Percentiles rank a stretch among this genome's conserved stretches.
These are phyloP conservation scores for Drosophila bifasciata DNA, from an alignment of 1,140 invertebrate species.

Conservation along the genomic window DNA sequence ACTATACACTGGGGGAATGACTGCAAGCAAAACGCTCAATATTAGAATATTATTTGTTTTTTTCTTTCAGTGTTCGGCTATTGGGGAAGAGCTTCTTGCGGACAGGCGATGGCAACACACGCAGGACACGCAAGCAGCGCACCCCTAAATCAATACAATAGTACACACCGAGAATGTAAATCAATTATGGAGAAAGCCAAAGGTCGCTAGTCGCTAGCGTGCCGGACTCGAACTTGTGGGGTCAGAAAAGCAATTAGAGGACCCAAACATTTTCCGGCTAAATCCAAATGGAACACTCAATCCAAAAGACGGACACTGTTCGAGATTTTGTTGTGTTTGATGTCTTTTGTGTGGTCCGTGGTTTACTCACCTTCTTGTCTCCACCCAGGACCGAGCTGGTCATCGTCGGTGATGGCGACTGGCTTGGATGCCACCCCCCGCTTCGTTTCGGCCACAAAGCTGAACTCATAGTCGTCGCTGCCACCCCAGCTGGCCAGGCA, in stretches of 20 bases:
- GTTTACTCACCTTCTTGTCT: slow-evolving; percentile 67
- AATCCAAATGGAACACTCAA: slow-evolving; percentile 54
- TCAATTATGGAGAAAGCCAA: slow-evolving; percentile 64
- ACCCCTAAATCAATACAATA: slow-evolving; percentile 72
- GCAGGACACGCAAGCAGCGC: slow-evolving; percentile 66
- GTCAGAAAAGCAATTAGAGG: slow-evolving; percentile 67
- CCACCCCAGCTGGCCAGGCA: slow-evolving; percentile 93
- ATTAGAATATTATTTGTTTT: neutral
- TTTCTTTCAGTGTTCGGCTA: slow-evolving; percentile 20
- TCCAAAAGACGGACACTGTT: slow-evolving; percentile 32
- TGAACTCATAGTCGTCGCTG: slow-evolving; percentile 89
- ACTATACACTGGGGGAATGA: slow-evolving; percentile 7
- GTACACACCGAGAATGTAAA: slow-evolving; percentile 58
- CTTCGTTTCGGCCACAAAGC: slow-evolving; percentile 87
- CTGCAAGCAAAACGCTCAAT: too few relatives aligned
- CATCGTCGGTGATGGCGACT: slow-evolving; percentile 51
- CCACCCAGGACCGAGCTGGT: slow-evolving; percentile 40
- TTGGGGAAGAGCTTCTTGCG: slow-evolving; percentile 11
- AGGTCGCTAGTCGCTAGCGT: slow-evolving; percentile 54
- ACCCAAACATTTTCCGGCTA: slow-evolving; percentile 36
- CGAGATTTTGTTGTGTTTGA: slow-evolving; percentile 20
- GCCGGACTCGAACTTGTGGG: slow-evolving; percentile 3
- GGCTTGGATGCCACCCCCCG: slow-evolving; percentile 18
- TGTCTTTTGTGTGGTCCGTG: slow-evolving; percentile 15
- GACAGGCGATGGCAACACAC: slow-evolving; percentile 38